Evolutionary conservation across 2,797 vertebrate genomes (phyloP).

Genomic region (Cuniculus paca): DNA sequence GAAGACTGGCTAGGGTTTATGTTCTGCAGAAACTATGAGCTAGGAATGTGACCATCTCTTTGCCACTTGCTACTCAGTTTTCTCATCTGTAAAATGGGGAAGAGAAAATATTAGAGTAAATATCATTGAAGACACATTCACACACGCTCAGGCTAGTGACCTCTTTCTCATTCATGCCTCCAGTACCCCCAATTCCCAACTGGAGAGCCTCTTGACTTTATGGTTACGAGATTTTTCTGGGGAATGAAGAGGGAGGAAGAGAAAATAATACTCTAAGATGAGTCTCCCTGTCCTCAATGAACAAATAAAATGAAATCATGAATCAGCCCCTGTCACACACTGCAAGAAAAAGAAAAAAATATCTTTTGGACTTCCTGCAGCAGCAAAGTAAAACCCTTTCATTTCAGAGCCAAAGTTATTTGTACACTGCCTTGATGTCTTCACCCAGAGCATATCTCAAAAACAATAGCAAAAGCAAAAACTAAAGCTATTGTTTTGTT

Average conservation of each 20-base stretch:
- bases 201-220: not conserved
- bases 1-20: not conserved
- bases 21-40: not conserved
- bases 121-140: not conserved
- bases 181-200: too few relatives aligned
- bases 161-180: not conserved
- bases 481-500: conserved; percentile 73
- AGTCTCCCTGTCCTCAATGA: not conserved
- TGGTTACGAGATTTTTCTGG: not conserved
- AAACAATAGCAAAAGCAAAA: conserved; percentile 75
- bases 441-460: conserved; percentile 55
- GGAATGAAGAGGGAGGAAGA: not conserved
- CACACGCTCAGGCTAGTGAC: not conserved
- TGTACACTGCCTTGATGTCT: conserved; percentile 57
- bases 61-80: not conserved
- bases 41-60: not conserved
- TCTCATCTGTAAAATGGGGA: not conserved
- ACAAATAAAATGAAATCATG: conserved; percentile 8
- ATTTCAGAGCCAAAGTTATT: conserved; percentile 64
- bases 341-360: conserved; percentile 3
- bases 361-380: conserved; percentile 46
- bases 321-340: not conserved
- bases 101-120: not conserved
- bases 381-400: conserved; percentile 54
- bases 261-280: not conserved